These are phyloP conservation scores for Tethea ocularis DNA, from an alignment of 2,888 invertebrate genomes.

Conservation along the genomic window DNA sequence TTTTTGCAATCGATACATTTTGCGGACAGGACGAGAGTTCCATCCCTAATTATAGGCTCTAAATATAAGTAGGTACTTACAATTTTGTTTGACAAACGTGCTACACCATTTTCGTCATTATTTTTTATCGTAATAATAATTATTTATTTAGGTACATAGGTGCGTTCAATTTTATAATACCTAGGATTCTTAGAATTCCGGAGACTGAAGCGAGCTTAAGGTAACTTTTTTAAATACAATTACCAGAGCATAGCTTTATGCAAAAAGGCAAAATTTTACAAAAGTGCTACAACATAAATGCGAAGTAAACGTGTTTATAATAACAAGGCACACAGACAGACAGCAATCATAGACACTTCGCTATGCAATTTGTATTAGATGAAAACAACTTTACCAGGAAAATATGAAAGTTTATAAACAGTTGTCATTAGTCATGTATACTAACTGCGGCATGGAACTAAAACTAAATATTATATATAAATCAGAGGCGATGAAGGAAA, in stretches of 20 bases:
- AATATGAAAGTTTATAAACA: conserved; percentile 9
- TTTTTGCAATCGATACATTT: no score
- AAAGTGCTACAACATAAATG: neutral
- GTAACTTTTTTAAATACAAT: neutral
- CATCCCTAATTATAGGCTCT: no score
- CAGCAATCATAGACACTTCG: conserved; percentile 1
- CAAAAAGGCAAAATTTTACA: neutral
- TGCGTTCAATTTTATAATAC: neutral
- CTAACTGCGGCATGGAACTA: neutral
- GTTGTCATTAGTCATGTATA: neutral
- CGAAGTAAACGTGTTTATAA: conserved; percentile 6
- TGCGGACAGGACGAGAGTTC: no score
- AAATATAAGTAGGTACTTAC: no score
- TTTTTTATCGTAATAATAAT: no score
- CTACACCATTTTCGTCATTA: no score
- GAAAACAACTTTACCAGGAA: conserved; percentile 3
- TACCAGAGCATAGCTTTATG: neutral
- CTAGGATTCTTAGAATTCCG: neutral
- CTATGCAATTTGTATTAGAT: conserved; percentile 5
- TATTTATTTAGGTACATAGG: no score
- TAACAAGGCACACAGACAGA: neutral
- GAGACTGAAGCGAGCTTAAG: neutral
- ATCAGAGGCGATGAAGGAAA: neutral
- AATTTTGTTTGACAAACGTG: no score
- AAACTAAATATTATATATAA: neutral